A percentile compares a stretch with the other conserved stretches of the same genome.
These are phyloP conservation scores for Holacanthella duospinosa DNA, from an alignment of 2,888 invertebrate genomes.

Conservation along the genomic window DNA sequence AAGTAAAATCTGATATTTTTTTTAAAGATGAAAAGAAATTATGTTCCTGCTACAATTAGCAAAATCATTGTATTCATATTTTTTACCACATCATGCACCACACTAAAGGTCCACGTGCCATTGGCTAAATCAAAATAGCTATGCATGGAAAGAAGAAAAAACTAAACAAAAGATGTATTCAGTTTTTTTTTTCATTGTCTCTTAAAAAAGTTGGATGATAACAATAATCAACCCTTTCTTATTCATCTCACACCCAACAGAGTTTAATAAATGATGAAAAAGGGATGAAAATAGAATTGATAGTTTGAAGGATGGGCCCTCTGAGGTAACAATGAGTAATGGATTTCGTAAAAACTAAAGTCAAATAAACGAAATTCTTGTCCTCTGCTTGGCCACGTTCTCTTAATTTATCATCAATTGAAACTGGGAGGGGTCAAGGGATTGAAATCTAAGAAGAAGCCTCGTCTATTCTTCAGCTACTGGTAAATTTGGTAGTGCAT, in stretches of 20 bases:
- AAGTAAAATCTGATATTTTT: too few species aligned
- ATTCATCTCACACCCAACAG: conserved; percentile 1
- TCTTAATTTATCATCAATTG: too few species aligned
- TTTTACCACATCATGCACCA: not conserved
- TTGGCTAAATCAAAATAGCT: not conserved
- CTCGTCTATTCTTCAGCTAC: too few species aligned
- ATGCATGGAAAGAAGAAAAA: not conserved
- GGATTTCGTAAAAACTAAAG: not conserved
- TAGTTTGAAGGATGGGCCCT: not conserved
- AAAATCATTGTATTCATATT: not conserved
- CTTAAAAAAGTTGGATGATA: not conserved
- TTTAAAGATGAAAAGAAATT: too few species aligned
- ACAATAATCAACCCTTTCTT: not conserved
- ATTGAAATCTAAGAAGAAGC: not conserved
- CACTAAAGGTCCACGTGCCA: not conserved
- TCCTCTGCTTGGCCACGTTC: too few species aligned
- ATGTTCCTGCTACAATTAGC: not conserved
- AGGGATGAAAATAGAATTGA: not conserved
- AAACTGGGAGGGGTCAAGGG: too few species aligned
- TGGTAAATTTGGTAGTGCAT: too few species aligned
- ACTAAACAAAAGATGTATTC: too few species aligned
- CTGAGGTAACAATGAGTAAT: not conserved
- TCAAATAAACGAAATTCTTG: not conserved
- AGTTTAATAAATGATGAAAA: conserved; percentile 3
- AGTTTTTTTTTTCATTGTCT: too few species aligned